A percentile compares a stretch with the other conserved stretches of the same genome.
Evolutionary conservation across 2,888 invertebrate genomes (phyloP).

Genomic region (Nephrocerus scutellatus): DNA sequence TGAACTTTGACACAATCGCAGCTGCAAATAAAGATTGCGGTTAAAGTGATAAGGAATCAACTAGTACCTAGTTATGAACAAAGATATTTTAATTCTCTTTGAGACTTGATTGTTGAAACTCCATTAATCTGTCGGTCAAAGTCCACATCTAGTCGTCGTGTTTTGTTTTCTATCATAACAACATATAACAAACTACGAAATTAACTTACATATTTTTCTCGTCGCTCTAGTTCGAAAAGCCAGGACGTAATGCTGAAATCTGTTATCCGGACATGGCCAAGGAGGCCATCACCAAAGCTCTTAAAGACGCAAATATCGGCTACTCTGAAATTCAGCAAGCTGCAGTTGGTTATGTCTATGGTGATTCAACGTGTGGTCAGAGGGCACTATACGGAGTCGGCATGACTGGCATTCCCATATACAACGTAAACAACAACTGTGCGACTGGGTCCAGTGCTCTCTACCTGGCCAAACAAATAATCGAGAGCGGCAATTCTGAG

Average conservation of each 20-base stretch:
- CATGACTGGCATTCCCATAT: constrained; percentile 93
- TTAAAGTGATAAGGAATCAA: no score
- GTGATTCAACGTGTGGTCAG: constrained; percentile 94
- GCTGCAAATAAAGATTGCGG: no score
- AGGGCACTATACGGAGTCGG: constrained; percentile 90
- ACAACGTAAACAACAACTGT: constrained; percentile 98
- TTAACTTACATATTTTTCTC: no score
- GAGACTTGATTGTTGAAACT: no score
- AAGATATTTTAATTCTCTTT: no score
- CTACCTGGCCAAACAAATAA: constrained; percentile 80
- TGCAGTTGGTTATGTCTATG: constrained; percentile 87
- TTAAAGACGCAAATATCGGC: constrained; percentile 71
- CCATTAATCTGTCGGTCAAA: no score
- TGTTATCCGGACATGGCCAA: constrained; percentile 95
- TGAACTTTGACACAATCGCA: no score
- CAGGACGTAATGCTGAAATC: constrained; percentile 67
- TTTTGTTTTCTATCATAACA: no score
- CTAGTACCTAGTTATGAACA: no score
- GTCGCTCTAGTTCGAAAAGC: constrained; percentile 80
- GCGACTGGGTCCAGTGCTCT: constrained; percentile 93
- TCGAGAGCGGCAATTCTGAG: constrained; percentile 81
- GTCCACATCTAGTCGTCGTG: no score
- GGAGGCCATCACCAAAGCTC: constrained; percentile 83
- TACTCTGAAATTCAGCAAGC: constrained; percentile 81
- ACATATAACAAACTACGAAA: no score